phyloP scores from a whole-genome alignment of 2,113 vertebrate genomes.

The Entelurus aequoreus region DNA sequence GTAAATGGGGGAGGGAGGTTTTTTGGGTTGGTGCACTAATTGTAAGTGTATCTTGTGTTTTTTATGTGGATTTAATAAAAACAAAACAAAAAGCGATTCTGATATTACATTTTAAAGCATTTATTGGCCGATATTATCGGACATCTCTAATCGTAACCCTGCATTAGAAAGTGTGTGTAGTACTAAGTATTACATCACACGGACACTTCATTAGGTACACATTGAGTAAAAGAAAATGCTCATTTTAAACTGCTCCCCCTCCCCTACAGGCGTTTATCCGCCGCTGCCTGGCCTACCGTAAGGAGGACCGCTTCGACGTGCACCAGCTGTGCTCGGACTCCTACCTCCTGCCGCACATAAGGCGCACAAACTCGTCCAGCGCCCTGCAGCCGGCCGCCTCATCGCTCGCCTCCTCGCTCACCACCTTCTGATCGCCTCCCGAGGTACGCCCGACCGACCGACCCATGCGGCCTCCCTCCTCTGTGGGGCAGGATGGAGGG shows the following conservation, averaged over 20 bases:
- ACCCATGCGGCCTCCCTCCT: slow-evolving; percentile 18
- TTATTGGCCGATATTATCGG: no score
- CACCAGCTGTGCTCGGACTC: slow-evolving; percentile 95
- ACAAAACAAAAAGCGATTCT: no score
- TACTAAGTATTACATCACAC: no score
- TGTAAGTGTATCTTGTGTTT: no score
- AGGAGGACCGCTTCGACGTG: slow-evolving; percentile 96
- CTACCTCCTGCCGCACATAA: slow-evolving; percentile 98
- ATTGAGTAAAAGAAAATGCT: no score
- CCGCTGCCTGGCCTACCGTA: slow-evolving; percentile 96
- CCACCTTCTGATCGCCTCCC: slow-evolving; percentile 81
- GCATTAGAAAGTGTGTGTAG: no score
- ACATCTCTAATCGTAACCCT: no score
- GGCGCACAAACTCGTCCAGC: slow-evolving; percentile 96
- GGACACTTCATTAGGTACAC: no score
- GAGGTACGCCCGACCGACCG: slow-evolving; percentile 27
- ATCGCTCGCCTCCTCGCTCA: slow-evolving; percentile 73
- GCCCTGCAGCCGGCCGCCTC: slow-evolving; percentile 86
- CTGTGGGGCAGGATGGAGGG: slow-evolving; percentile 17
- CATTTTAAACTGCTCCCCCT: not conserved
- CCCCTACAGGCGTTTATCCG: slow-evolving; percentile 88
- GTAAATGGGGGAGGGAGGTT: no score
- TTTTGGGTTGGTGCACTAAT: no score
- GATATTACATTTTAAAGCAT: no score
- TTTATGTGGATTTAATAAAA: no score